Evolutionary conservation across 2,888 invertebrate species (phyloP).

Genomic region (Tyria jacobaeae): DNA sequence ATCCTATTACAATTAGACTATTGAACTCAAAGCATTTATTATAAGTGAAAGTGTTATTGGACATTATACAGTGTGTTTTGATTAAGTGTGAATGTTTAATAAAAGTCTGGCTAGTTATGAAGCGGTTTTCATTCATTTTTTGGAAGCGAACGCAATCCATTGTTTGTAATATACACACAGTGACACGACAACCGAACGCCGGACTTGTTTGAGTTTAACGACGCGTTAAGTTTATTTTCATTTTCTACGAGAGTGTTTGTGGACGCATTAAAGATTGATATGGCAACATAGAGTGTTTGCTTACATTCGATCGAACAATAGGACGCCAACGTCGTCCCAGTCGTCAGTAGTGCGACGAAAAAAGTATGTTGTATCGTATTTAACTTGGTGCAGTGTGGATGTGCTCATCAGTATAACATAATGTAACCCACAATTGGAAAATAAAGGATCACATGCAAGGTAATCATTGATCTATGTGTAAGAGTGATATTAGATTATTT

Average conservation of each 20-base stretch:
- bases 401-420: conserved; percentile 51
- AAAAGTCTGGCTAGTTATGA: conserved; percentile 41
- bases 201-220: conserved; percentile 63
- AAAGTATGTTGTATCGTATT: conserved; percentile 63
- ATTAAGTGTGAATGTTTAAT: conserved; percentile 52
- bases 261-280: conserved; percentile 72
- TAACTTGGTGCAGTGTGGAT: conserved; percentile 57
- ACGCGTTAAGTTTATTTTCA: conserved; percentile 68
- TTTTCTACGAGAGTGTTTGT: conserved; percentile 69
- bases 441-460: conserved; percentile 24
- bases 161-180: conserved; percentile 49
- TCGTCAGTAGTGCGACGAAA: conserved; percentile 48
- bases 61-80: conserved; percentile 51
- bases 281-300: conserved; percentile 78
- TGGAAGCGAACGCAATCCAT: conserved; percentile 34
- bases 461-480: not conserved
- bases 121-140: conserved; percentile 42
- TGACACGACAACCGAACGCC: conserved; percentile 42
- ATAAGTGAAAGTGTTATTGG: conserved; percentile 62
- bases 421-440: conserved; percentile 51
- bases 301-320: conserved; percentile 73
- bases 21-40: conserved; percentile 54
- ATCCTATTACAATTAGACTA: conserved; percentile 25
- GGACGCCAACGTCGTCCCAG: conserved; percentile 56
- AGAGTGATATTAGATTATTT: not conserved